Percentiles rank a stretch among this genome's conserved stretches.
Evolutionary conservation across 1,140 invertebrate species (phyloP).

Genomic region (Anoplolepis gracilipes): DNA sequence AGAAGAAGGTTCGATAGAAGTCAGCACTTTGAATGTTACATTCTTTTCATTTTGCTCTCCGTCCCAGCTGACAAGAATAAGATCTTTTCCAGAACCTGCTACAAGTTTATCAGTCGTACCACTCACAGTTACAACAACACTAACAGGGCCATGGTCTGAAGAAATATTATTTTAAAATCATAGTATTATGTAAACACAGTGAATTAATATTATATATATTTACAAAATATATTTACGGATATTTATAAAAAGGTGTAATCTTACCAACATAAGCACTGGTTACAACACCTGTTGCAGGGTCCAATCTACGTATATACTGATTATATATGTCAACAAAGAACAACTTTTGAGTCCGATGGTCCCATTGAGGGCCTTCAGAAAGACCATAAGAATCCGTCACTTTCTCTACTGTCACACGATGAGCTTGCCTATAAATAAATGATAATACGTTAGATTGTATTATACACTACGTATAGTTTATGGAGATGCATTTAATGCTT

Average conservation of each 20-base stretch:
- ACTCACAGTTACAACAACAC: constrained; percentile 90
- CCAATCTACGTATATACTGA: constrained; percentile 86
- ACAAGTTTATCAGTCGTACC: constrained; percentile 88
- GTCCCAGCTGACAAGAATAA: constrained; percentile 90
- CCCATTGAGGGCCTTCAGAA: constrained; percentile 90
- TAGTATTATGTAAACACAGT: background rate
- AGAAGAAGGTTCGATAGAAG: constrained; percentile 85
- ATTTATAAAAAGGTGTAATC: background rate
- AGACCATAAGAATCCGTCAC: constrained; percentile 42
- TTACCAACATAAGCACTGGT: constrained; percentile 54
- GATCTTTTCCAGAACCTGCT: constrained; percentile 87
- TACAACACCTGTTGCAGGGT: constrained; percentile 84
- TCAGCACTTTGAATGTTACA: constrained; percentile 85
- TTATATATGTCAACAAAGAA: constrained; percentile 89
- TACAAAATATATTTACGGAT: too few species aligned
- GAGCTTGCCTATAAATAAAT: background rate
- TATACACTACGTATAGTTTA: background rate
- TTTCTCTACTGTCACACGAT: background rate
- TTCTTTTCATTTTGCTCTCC: constrained; percentile 85
- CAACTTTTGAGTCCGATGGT: constrained; percentile 86
- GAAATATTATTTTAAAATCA: constrained; percentile 48
- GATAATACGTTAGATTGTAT: background rate
- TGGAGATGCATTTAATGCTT: too few species aligned
- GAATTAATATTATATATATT: background rate
- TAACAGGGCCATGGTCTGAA: constrained; percentile 85